Base-by-base conservation (phyloP, 2,888 invertebrate species). In the Globia sparganii region DNA sequence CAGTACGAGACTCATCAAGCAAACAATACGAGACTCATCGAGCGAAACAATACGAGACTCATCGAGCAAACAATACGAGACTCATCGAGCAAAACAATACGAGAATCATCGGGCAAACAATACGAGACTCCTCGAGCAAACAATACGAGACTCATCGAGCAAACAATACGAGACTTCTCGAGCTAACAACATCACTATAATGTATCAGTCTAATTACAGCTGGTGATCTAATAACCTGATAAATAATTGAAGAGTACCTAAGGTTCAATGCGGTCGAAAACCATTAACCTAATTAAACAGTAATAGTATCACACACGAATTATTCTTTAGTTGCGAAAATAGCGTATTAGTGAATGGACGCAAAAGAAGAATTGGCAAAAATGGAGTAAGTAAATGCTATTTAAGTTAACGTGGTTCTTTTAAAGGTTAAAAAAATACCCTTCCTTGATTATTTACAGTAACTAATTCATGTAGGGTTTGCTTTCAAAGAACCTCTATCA, bases 261-360 rank as follows among this genome's bases (percentile, higher is more conserved):
- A 75, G 73, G 73, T 62, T 46, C 61, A 37, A 56, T 67, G 70
- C 13, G 71, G 72, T 65, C 25, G 46, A 1, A 13, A 75, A 28
- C 73, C 77, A 87, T 87, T 87, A 87, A 81, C 84, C 84, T 59
- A 87, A 88, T 87, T 86, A 86, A n/a, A n/a, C 61, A 49, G 46
- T 65, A 77, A n/a, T 28, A 37, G 46, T 83, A n/a, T 31, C 13
- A 68, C 40, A 62, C 5, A 28, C 34, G 34, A 78, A 62, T 70
- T 72, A 59, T 37, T 61, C 0, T 73, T 81, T 73, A 85, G 87
- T 85, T 77, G 74, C 78, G n/a, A 78, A 77, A 78, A 65, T 18
- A 73, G 13, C 8, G 67, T 72, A 56, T 64, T 18, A 5, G 76
- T 59, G 78, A n/a, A 43, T 81, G 78, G 87, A 77, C 87, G 78